Percentiles rank a stretch among this genome's conserved stretches.
phyloP scores from a whole-genome alignment of 2,888 invertebrate species.

The Hecatera dysodea region DNA sequence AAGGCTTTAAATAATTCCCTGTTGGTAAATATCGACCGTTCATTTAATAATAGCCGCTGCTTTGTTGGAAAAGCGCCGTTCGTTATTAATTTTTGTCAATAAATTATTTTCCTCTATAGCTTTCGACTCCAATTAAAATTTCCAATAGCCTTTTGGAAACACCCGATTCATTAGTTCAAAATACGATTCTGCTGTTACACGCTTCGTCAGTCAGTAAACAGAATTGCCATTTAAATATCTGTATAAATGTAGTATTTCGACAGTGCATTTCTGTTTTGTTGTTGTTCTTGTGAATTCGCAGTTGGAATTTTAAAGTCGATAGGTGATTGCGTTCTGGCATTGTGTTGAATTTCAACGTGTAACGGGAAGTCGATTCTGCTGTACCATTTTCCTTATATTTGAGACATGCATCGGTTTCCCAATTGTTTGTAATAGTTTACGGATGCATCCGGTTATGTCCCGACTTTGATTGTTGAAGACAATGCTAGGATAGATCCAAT shows the following conservation, averaged over 20 bases:
- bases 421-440: conserved; percentile 40
- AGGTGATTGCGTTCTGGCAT: conserved; percentile 50
- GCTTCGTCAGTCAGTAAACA: conserved; percentile 56
- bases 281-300: conserved; percentile 46
- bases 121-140: conserved; percentile 58
- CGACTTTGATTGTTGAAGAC: conserved; percentile 41
- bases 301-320: conserved; percentile 57
- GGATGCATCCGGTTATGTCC: conserved; percentile 33
- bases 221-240: conserved; percentile 60
- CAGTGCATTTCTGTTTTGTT: conserved; percentile 56
- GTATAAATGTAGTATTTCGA: conserved; percentile 57
- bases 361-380: conserved; percentile 18
- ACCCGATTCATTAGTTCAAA: conserved; percentile 60
- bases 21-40: background rate
- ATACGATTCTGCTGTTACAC: conserved; percentile 51
- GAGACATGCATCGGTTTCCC: conserved; percentile 11
- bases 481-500: conserved; percentile 38
- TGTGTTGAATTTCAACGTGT: conserved; percentile 43
- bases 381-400: conserved; percentile 22
- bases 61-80: conserved; percentile 13
- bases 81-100: conserved; percentile 29
- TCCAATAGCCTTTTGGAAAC: conserved; percentile 41
- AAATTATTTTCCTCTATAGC: conserved; percentile 37
- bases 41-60: conserved; percentile 1
- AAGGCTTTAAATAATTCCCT: background rate